phyloP scores from a whole-genome alignment of 2,888 invertebrate species.

The Polydrusus tereticollis region DNA sequence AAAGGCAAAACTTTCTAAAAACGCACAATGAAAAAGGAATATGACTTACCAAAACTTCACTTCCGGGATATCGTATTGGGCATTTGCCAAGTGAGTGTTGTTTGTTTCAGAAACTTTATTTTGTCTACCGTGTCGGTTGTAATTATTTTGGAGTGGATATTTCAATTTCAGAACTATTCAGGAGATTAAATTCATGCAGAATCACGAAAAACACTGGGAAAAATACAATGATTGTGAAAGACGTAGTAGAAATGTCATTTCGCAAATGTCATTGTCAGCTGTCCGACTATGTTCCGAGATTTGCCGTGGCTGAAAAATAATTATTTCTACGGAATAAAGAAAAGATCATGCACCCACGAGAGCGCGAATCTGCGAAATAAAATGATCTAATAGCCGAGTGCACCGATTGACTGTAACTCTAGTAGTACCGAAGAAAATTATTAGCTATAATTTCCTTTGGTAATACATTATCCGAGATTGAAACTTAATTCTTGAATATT shows the following conservation, averaged over 20 bases:
- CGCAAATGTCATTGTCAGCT: conserved; percentile 7
- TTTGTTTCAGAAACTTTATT: background rate
- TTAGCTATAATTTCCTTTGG: too few species aligned
- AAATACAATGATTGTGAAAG: background rate
- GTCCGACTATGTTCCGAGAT: background rate
- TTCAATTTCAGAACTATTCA: background rate
- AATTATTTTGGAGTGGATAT: background rate
- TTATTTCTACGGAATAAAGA: too few species aligned
- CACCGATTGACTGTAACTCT: too few species aligned
- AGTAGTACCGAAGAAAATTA: too few species aligned
- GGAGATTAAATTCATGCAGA: background rate
- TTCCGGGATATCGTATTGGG: conserved; percentile 40
- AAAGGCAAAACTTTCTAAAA: conserved; percentile 42
- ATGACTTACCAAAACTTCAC: conserved; percentile 44
- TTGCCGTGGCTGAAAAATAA: too few species aligned
- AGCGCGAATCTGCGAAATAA: too few species aligned
- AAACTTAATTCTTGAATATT: too few species aligned
- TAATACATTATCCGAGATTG: too few species aligned
- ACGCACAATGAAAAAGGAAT: conserved; percentile 35
- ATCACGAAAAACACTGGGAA: background rate
- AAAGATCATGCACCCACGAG: too few species aligned
- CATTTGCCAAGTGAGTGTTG: conserved; percentile 42
- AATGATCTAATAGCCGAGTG: too few species aligned
- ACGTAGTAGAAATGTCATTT: conserved; percentile 12
- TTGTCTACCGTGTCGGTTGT: background rate